These are phyloP conservation scores for Eptatretus atami DNA, from an alignment of 2,797 vertebrate genomes.

Conservation along the genomic window DNA sequence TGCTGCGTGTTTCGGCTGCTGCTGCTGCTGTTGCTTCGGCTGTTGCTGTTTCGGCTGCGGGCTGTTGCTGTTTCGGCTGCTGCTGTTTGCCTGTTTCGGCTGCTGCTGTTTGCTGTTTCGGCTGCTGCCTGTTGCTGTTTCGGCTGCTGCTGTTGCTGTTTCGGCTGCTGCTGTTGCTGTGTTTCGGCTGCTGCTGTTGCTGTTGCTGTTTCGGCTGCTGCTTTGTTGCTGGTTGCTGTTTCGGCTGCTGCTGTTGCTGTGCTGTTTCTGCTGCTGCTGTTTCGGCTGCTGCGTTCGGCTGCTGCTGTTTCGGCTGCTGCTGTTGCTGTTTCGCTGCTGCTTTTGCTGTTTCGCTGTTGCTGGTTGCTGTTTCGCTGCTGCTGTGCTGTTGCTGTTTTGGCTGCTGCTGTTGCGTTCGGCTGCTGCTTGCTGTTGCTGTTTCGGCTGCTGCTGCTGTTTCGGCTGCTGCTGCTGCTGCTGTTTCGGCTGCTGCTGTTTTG, in stretches of 20 bases:
- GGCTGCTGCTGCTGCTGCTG: background rate
- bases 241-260: background rate
- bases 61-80: background rate
- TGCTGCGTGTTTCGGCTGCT: too few species aligned
- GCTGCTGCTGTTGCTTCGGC: background rate
- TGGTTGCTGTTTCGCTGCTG: too few species aligned
- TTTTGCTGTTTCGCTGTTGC: too few species aligned
- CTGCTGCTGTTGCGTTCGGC: too few species aligned
- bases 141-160: background rate
- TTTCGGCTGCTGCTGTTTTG: background rate
- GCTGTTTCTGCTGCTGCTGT: background rate
- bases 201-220: background rate
- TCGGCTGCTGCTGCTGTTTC: background rate
- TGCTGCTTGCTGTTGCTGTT: background rate
- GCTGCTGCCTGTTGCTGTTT: background rate
- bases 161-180: background rate
- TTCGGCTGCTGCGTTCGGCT: background rate
- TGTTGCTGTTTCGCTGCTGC: background rate
- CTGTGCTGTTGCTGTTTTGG: too few species aligned
- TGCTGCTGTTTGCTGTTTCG: background rate
- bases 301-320: too few species aligned
- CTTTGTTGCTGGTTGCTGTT: background rate
- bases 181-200: background rate
- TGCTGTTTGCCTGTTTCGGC: background rate
- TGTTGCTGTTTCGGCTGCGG: background rate